Conservation (phyloP, 2,888 invertebrate species). For the Coenonympha arcania region DNA sequence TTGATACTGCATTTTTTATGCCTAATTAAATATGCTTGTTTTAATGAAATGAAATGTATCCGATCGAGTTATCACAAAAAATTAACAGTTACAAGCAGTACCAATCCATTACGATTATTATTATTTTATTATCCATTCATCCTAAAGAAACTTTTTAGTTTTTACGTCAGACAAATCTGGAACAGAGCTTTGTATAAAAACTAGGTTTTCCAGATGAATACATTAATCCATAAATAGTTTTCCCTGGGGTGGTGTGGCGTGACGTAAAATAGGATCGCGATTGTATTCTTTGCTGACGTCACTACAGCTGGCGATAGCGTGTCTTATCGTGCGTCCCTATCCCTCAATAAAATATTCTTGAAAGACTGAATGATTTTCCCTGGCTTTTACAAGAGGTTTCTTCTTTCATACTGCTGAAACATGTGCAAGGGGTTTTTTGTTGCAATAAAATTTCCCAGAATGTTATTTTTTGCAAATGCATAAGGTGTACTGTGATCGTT, state of each 20-base stretch:
- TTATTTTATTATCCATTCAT: too few relatives aligned
- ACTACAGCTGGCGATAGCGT: conserved; percentile 51
- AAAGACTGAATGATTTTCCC: background rate
- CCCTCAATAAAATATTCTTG: conserved; percentile 1
- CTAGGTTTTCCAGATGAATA: conserved; percentile 14
- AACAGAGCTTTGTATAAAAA: background rate
- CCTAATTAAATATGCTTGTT: conserved; percentile 7
- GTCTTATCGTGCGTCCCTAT: conserved; percentile 38
- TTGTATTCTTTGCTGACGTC: conserved; percentile 51
- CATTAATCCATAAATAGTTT: conserved; percentile 24
- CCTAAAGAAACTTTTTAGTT: too few relatives aligned
- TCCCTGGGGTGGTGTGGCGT: conserved; percentile 37
- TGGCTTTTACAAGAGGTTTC: background rate
- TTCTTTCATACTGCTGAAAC: background rate
- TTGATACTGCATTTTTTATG: background rate
- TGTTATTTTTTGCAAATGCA: too few relatives aligned
- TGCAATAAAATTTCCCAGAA: too few relatives aligned
- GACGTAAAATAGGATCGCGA: conserved; percentile 47
- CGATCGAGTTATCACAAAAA: background rate
- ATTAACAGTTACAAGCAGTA: background rate
- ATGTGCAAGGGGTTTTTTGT: too few relatives aligned
- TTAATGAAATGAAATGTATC: conserved; percentile 1
- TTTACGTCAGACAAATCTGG: background rate
- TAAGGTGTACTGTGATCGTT: too few relatives aligned
- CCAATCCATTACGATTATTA: background rate